Conservation (phyloP, 23 tunicate species). For the Oikopleura vanhoeffeni region DNA sequence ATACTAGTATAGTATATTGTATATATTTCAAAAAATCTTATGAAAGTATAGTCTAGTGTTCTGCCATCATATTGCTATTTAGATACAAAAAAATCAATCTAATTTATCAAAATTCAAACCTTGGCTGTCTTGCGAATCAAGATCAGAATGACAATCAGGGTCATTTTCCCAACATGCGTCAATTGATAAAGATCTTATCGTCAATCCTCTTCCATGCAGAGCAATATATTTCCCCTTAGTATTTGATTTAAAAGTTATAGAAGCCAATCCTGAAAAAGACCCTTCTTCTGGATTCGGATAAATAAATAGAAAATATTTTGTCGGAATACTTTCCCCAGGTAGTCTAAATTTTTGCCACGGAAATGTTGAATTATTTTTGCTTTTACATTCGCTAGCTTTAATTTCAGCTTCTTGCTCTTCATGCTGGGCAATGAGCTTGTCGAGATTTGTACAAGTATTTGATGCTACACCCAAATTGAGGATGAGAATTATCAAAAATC, state of each 20-base stretch:
- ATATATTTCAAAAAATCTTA: too few species aligned
- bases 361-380: background rate
- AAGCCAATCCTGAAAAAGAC: background rate
- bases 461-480: background rate
- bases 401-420: background rate
- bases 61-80: too few species aligned
- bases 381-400: constrained; percentile 2
- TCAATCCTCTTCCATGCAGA: background rate
- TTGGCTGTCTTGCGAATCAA: background rate
- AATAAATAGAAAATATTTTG: background rate
- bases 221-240: background rate
- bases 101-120: background rate
- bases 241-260: background rate
- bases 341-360: constrained; percentile 5
- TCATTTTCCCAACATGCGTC: background rate
- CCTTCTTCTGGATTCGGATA: background rate
- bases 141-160: background rate
- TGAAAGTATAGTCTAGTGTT: too few species aligned
- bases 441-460: background rate
- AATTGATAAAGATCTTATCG: background rate
- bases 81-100: background rate
- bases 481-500: background rate
- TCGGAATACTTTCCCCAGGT: background rate
- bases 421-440: background rate
- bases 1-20: too few species aligned